phyloP scores from a whole-genome alignment of 2,888 invertebrate genomes.

The Bruchidius siliquastri region DNA sequence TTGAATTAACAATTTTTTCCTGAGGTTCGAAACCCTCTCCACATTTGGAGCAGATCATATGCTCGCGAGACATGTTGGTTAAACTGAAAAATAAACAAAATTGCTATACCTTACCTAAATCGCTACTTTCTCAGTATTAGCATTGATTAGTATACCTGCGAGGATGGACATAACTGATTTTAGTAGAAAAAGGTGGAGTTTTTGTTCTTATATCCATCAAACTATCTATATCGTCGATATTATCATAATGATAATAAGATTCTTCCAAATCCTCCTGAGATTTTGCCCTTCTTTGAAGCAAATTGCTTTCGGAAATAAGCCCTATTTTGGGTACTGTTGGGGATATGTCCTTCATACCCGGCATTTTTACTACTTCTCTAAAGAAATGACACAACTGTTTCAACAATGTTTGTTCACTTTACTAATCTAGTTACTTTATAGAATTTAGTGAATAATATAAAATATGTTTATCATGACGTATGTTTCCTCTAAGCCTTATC shows the following conservation, averaged over 20 bases:
- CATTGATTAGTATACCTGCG: not conserved
- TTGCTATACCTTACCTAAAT: not conserved
- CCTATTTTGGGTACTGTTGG: constrained; percentile 37
- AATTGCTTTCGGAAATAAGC: constrained; percentile 30
- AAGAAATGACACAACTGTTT: not conserved
- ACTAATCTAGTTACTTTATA: not conserved
- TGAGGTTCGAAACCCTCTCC: constrained; percentile 93
- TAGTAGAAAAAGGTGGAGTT: not conserved
- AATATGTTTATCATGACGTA: not conserved
- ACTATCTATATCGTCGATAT: not conserved
- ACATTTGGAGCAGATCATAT: constrained; percentile 93
- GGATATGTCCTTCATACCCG: constrained; percentile 32
- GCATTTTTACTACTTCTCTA: not conserved
- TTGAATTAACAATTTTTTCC: constrained; percentile 98
- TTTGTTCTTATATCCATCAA: not conserved
- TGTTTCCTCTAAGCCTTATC: not conserved
- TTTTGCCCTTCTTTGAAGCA: constrained; percentile 36
- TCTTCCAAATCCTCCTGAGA: constrained; percentile 30
- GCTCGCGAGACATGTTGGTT: constrained; percentile 76
- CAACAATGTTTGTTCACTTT: not conserved
- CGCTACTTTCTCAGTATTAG: not conserved
- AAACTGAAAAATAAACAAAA: constrained; percentile 40
- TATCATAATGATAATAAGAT: constrained; percentile 22
- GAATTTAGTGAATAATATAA: not conserved
- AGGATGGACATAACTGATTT: not conserved